These are phyloP conservation scores for Heteropelma amictum DNA, from an alignment of 2,888 invertebrate species.

Conservation along the genomic window DNA sequence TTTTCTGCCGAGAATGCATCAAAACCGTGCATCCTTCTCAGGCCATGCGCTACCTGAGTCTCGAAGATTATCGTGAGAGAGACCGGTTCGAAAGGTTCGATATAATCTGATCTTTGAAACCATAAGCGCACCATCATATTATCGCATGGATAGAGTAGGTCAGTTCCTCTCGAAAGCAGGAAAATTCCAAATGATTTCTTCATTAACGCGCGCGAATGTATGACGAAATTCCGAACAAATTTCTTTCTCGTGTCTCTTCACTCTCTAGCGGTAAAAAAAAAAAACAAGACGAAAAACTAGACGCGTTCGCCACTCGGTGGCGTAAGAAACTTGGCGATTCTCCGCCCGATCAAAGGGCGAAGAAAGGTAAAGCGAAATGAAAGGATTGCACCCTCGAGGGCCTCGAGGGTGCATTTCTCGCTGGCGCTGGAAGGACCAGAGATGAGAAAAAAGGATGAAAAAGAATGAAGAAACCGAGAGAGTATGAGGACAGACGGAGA, in stretches of 20 bases:
- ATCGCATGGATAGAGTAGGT: slow-evolving; percentile 64
- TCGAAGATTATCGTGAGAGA: slow-evolving; percentile 36
- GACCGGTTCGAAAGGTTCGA: slow-evolving; percentile 68
- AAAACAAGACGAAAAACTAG: background rate
- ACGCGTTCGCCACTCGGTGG: background rate
- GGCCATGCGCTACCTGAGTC: slow-evolving; percentile 32
- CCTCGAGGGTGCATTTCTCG: slow-evolving; percentile 9
- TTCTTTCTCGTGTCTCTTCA: background rate
- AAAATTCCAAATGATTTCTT: slow-evolving; percentile 51
- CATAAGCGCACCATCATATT: slow-evolving; percentile 11
- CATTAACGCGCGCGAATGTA: slow-evolving; percentile 60
- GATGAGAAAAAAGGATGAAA: slow-evolving; percentile 33
- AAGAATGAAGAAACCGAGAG: slow-evolving; percentile 3
- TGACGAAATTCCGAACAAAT: background rate
- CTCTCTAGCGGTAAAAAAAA: background rate
- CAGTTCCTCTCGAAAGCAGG: slow-evolving; percentile 64
- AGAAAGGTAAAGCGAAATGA: slow-evolving; percentile 30
- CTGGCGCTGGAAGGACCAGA: slow-evolving; percentile 1
- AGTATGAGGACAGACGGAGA: slow-evolving; percentile 60
- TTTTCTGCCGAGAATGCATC: background rate
- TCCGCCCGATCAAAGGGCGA: slow-evolving; percentile 14
- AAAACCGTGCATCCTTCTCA: slow-evolving; percentile 4
- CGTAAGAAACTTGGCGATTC: slow-evolving; percentile 41
- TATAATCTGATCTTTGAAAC: slow-evolving; percentile 24
- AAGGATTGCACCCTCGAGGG: slow-evolving; percentile 33